These are phyloP conservation scores for Elaeidobius kamerunicus DNA, from an alignment of 2,888 invertebrate species.

Conservation along the genomic window DNA sequence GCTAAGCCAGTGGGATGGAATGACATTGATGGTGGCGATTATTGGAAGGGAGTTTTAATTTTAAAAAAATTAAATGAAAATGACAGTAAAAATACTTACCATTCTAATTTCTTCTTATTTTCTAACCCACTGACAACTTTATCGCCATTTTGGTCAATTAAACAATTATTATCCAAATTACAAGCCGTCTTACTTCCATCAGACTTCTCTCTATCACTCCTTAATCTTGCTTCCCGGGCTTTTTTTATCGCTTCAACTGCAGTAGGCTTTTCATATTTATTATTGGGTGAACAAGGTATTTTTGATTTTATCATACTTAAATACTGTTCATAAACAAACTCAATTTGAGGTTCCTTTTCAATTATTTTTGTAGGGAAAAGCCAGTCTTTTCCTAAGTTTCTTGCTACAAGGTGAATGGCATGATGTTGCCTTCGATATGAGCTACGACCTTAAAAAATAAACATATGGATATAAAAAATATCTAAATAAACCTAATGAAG, in stretches of 20 bases:
- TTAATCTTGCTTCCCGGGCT: neutral
- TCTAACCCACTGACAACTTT: too few species aligned
- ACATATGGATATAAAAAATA: conserved; percentile 4
- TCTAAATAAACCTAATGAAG: neutral
- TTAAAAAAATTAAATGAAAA: too few species aligned
- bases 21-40: too few species aligned
- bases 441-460: conserved; percentile 51
- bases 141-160: neutral
- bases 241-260: neutral
- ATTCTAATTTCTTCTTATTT: conserved; percentile 56
- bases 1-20: too few species aligned
- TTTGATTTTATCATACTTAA: neutral
- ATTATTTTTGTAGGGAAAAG: conserved; percentile 66
- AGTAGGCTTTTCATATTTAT: too few species aligned
- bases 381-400: conserved; percentile 62
- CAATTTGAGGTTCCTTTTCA: conserved; percentile 53
- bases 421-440: conserved; percentile 69
- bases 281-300: too few species aligned
- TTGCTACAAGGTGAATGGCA: conserved; percentile 62
- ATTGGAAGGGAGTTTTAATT: neutral
- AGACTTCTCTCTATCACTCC: conserved; percentile 2
- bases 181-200: neutral
- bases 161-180: neutral
- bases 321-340: conserved; percentile 17
- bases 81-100: conserved; percentile 47